Percentiles rank a stretch among this genome's conserved stretches.
phyloP scores from a whole-genome alignment of 2,888 invertebrate genomes.

The Drosophila greeni region DNA sequence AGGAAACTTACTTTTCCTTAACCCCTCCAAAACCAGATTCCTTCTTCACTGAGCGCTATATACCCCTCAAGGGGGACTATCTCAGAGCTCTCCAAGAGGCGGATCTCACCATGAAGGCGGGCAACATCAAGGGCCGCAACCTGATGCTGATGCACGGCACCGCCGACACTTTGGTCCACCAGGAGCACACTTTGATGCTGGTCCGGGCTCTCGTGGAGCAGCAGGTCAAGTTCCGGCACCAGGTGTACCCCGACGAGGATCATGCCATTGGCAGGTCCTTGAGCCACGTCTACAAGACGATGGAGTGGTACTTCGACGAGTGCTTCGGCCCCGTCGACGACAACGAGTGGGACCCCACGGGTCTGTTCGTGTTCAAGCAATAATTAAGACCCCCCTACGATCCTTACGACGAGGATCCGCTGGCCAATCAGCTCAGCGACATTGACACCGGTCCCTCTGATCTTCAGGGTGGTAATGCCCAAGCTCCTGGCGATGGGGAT shows the following conservation, averaged over 20 bases:
- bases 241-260: conserved; percentile 93
- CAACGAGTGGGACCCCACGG: conserved; percentile 85
- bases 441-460: conserved; percentile 52
- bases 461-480: conserved; percentile 45
- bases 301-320: conserved; percentile 92
- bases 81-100: conserved; percentile 85
- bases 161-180: conserved; percentile 91
- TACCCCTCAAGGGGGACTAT: conserved; percentile 87
- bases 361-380: conserved; percentile 79
- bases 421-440: conserved; percentile 67
- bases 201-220: conserved; percentile 90
- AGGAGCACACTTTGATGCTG: conserved; percentile 91
- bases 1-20: no score
- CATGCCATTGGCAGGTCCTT: conserved; percentile 86
- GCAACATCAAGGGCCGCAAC: conserved; percentile 84
- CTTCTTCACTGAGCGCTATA: conserved; percentile 93
- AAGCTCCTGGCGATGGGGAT: conserved; percentile 20
- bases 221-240: conserved; percentile 89
- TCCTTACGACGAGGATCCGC: conserved; percentile 71
- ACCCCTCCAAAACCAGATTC: no score
- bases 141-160: conserved; percentile 89
- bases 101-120: conserved; percentile 88
- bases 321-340: conserved; percentile 87
- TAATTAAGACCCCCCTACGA: conserved; percentile 75
- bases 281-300: conserved; percentile 88